Evolutionary conservation across 37 sponge, comb jelly and placozoan genomes (phyloP).

Genomic region (Ephydatia muelleri): DNA sequence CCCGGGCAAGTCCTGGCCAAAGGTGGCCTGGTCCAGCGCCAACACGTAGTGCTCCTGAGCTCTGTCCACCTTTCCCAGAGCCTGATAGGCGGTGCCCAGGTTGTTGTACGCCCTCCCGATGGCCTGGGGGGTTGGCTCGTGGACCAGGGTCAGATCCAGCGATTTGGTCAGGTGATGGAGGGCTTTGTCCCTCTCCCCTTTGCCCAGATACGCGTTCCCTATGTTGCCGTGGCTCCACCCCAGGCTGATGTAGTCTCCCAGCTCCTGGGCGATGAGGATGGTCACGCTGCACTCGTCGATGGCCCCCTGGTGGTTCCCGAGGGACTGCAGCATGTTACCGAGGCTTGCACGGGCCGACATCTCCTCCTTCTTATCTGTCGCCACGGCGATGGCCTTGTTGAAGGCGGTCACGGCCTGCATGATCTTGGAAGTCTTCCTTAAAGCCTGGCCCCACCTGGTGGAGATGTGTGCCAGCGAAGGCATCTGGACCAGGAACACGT

Average conservation of each 20-base stretch:
- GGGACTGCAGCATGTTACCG: conserved; percentile 62
- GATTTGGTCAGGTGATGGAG: conserved; percentile 40
- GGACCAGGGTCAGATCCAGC: conserved; percentile 33
- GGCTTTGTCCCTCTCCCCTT: conserved; percentile 51
- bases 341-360: conserved; percentile 44
- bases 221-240: conserved; percentile 79
- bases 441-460: conserved; percentile 26
- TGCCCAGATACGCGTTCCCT: conserved; percentile 70
- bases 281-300: conserved; percentile 44
- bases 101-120: conserved; percentile 71
- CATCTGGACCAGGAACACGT: conserved; percentile 18
- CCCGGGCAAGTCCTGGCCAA: conserved; percentile 57
- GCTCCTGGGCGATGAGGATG: conserved; percentile 20
- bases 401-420: conserved; percentile 50
- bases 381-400: conserved; percentile 28
- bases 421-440: conserved; percentile 34
- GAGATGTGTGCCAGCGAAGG: conserved; percentile 26
- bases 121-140: conserved; percentile 54
- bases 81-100: conserved; percentile 70
- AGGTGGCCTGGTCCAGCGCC: conserved; percentile 65
- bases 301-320: conserved; percentile 45
- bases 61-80: conserved; percentile 24
- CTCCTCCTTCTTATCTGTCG: conserved; percentile 24
- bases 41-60: conserved; percentile 69
- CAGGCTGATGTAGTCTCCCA: conserved; percentile 40